These are phyloP conservation scores for Petrocephalus sullivani DNA, from an alignment of 2,797 vertebrate species.

Conservation along the genomic window DNA sequence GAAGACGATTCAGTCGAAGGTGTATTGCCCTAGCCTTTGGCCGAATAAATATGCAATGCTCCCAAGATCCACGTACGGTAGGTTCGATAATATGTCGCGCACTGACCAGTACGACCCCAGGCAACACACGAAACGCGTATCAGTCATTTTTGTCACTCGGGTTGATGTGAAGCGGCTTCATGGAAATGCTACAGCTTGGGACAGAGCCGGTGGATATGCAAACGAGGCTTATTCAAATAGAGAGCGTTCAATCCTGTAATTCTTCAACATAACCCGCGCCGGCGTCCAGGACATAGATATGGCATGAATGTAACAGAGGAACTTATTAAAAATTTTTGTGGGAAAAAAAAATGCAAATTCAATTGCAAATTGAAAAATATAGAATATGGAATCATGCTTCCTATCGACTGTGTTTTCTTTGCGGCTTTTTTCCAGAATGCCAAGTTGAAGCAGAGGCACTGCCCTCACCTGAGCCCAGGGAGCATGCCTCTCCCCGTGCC, in stretches of 20 bases:
- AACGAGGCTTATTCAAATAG: conserved; percentile 33
- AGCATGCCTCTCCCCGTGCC: conserved; percentile 34
- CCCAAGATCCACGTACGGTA: not conserved
- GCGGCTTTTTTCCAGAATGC: not conserved
- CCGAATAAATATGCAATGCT: no score
- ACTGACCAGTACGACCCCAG: not conserved
- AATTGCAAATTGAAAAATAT: not conserved
- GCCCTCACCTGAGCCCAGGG: conserved; percentile 31
- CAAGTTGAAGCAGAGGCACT: conserved; percentile 34
- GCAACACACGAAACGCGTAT: not conserved
- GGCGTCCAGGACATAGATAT: conserved; percentile 1
- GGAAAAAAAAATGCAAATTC: not conserved
- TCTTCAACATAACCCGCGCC: conserved; percentile 4
- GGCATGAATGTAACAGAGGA: not conserved
- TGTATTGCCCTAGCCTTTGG: not conserved
- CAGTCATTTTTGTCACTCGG: conserved; percentile 16
- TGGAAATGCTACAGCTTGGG: conserved; percentile 26
- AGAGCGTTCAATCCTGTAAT: conserved; percentile 21
- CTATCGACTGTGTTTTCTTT: not conserved
- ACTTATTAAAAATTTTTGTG: not conserved
- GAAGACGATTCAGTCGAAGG: not conserved
- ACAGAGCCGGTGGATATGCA: conserved; percentile 38
- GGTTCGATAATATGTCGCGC: not conserved
- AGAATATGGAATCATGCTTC: not conserved
- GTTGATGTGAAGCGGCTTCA: conserved; percentile 13